Conservation (phyloP, 2,888 invertebrate genomes). For the Campoletis raptor region DNA sequence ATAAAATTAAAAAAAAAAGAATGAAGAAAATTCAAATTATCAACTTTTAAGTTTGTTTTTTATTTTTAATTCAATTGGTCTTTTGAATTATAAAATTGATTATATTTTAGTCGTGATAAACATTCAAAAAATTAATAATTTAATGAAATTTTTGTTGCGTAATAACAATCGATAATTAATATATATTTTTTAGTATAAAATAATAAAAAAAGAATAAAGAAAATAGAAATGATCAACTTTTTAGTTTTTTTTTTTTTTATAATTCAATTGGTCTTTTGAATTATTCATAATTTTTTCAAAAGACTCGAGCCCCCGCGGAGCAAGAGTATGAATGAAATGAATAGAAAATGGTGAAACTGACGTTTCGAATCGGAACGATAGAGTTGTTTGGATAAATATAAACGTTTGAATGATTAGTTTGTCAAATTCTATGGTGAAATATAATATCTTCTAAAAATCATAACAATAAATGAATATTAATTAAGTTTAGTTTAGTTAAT, state of each 20-base stretch:
- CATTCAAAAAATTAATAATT: too few species aligned
- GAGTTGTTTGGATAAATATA: not conserved
- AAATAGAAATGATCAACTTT: not conserved
- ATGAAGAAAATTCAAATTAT: too few species aligned
- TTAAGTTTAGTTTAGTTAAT: constrained; percentile 19
- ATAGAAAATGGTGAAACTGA: constrained; percentile 19
- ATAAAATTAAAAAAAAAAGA: too few species aligned
- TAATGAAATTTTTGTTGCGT: not conserved
- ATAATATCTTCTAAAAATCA: constrained; percentile 52
- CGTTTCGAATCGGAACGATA: constrained; percentile 46
- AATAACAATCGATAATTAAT: not conserved
- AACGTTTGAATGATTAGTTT: not conserved
- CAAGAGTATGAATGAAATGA: constrained; percentile 5
- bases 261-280: not conserved
- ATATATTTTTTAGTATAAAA: not conserved
- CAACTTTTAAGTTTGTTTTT: too few species aligned
- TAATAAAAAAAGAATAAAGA: not conserved
- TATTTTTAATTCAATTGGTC: too few species aligned
- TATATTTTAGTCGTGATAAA: not conserved
- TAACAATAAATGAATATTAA: constrained; percentile 28
- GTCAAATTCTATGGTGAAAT: constrained; percentile 21
- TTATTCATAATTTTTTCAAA: not conserved
- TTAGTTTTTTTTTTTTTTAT: not conserved
- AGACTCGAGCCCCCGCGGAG: not conserved
- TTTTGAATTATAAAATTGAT: not conserved